Evolutionary conservation across 2,113 vertebrate species (phyloP).

Genomic region (Riparia riparia): DNA sequence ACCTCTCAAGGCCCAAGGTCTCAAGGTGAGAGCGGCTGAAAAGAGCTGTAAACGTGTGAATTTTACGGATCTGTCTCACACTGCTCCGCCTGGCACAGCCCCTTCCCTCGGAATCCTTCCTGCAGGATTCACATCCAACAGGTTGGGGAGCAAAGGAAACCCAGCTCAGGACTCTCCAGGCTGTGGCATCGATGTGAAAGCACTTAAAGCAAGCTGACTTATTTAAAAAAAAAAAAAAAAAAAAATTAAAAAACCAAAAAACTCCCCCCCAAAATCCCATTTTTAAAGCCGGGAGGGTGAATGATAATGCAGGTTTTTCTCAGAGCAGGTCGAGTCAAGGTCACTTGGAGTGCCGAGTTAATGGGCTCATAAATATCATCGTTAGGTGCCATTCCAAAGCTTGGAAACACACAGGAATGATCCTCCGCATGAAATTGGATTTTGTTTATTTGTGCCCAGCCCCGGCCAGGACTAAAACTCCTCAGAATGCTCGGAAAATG

Average conservation of each 20-base stretch:
- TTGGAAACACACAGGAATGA: not conserved
- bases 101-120: not conserved
- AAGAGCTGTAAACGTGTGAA: not conserved
- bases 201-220: not conserved
- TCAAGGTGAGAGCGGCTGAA: not conserved
- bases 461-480: constrained; percentile 12
- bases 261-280: not conserved
- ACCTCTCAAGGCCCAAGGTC: not conserved
- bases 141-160: not conserved
- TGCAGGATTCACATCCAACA: not conserved
- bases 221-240: not conserved
- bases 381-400: not conserved
- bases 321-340: not conserved
- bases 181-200: not conserved
- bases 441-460: not conserved
- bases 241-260: not conserved
- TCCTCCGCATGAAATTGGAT: not conserved
- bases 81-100: not conserved
- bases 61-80: not conserved
- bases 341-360: not conserved
- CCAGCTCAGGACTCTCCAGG: not conserved
- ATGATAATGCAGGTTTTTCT: accelerated
- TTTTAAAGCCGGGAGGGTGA: not conserved
- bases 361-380: not conserved
- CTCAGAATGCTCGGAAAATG: constrained; percentile 41